Base-by-base conservation (phyloP, 2,888 invertebrate genomes). In the Endomychus coccineus region DNA sequence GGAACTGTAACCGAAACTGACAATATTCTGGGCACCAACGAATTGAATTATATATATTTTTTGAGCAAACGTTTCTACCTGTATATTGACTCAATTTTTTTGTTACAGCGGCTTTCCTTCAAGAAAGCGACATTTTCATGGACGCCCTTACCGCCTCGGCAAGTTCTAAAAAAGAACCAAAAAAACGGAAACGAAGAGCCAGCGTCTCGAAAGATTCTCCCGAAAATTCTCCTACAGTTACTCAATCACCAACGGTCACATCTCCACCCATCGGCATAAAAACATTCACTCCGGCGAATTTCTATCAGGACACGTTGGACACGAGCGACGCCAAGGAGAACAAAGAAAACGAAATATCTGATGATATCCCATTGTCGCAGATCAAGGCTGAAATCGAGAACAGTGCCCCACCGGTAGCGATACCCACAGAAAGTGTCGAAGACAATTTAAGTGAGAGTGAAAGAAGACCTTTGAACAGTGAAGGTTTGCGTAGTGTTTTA, bases 71-170 rank as follows among this genome's bases (percentile, higher is more conserved):
- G n/a, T n/a, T n/a, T n/a, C n/a, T n/a, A n/a, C n/a, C n/a, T n/a
- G n/a, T n/a, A n/a, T n/a, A n/a, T n/a, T n/a, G n/a, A n/a, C n/a
- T n/a, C n/a, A n/a, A n/a, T n/a, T n/a, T n/a, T 50, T 52, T 46
- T 44, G 49, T 62, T 74, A 48, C 74, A 83, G 85, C 84, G 34
- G 74, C 78, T 66, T 67, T 83, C 48, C 66, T 94, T 29, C 81
- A 88, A 59, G 95, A 95, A 63, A 91, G 91, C 58, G 88, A 87
- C 55, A 81, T 90, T 67, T 95, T 95, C 61, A 91, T 91, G 82
- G 91, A 92, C 64, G 91, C 91, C 0, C 68, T 95, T 19, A 83
- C 83, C 3, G 84, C 83, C 2, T 79, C 80, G 1, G 82, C 86
- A 4, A 79, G 80, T 15, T 69, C 62, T 68, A 82, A 71, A 73